phyloP scores from a whole-genome alignment of 2,113 vertebrate genomes.

The Vombatus ursinus region DNA sequence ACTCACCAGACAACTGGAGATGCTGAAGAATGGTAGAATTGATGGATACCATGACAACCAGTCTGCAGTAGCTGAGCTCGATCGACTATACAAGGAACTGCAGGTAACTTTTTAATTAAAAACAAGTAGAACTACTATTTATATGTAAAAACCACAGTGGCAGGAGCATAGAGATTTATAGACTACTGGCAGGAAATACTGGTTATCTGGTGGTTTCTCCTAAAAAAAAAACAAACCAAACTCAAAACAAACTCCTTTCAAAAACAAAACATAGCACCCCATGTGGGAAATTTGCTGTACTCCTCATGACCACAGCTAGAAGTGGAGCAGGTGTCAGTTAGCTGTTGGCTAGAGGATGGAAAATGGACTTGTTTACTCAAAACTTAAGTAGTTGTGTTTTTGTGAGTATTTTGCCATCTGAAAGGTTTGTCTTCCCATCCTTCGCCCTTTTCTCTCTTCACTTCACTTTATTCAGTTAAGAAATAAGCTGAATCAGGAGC shows the following conservation, averaged over 20 bases:
- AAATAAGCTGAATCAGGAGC: conserved; percentile 98
- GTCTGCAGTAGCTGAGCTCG: conserved; percentile 93
- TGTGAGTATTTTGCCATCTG: conserved; percentile 5
- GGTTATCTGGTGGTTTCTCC: conserved; percentile 2
- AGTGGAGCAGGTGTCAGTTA: background rate
- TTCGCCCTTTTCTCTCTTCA: conserved; percentile 32
- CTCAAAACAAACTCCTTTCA: background rate
- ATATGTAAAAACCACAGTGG: background rate
- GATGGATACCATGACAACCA: conserved; percentile 93
- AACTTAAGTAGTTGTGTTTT: background rate
- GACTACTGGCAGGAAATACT: background rate
- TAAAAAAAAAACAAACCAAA: background rate
- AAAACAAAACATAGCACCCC: conserved; percentile 10
- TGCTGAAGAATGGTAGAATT: conserved; percentile 94
- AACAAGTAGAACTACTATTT: background rate
- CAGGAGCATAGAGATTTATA: too few relatives aligned
- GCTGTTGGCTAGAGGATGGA: background rate
- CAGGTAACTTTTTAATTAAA: conserved; percentile 85
- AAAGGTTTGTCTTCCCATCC: conserved; percentile 65
- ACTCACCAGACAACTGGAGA: conserved; percentile 94
- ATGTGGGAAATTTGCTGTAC: background rate
- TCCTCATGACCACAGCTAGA: background rate
- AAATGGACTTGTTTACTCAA: background rate
- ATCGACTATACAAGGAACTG: conserved; percentile 96
- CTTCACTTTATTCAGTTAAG: conserved; percentile 88